Evolutionary conservation across 2,888 invertebrate genomes (phyloP), one percentile per base, ranked within the genome.

Genomic region (Monopis laevigella): DNA sequence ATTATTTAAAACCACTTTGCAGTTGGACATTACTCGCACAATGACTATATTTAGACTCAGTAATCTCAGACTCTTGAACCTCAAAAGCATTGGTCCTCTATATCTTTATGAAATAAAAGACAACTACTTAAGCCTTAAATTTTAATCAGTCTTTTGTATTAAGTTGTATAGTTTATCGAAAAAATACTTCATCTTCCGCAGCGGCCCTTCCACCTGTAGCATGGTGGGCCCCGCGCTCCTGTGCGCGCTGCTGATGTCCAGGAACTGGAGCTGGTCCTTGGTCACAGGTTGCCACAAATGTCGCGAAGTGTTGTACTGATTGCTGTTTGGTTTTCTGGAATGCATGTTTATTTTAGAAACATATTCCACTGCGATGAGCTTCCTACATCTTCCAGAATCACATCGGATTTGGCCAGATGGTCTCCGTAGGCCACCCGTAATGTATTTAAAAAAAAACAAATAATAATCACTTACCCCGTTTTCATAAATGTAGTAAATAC

Each of bases 401-500:
- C n/a, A n/a, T n/a, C n/a, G n/a, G n/a, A n/a, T n/a, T n/a, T n/a
- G n/a, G n/a, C n/a, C n/a, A n/a, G n/a, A n/a, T n/a, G n/a, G n/a
- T n/a, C n/a, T n/a, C n/a, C n/a, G n/a, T n/a, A n/a, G n/a, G n/a
- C n/a, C n/a, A n/a, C n/a, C n/a, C n/a, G n/a, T n/a, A n/a, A n/a
- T n/a, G n/a, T n/a, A n/a, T n/a, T n/a, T n/a, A n/a, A n/a, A n/a
- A n/a, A n/a, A n/a, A n/a, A n/a, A n/a, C n/a, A n/a, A n/a, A n/a
- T n/a, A n/a, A n/a, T n/a, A n/a, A n/a, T 13, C 16, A 39, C 40
- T 16, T 5, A 40, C 40, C 40, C 29, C 3, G 16, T 40, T 10
- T 17, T 29, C 53, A 71, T 65, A 39, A 68, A 78, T 43, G 67
- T 59, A 7, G 51, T 52, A 26, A 75, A 44, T 40, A 66, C 58